Conservation (phyloP, 2,113 vertebrate species). For the Syngnathus floridae region DNA sequence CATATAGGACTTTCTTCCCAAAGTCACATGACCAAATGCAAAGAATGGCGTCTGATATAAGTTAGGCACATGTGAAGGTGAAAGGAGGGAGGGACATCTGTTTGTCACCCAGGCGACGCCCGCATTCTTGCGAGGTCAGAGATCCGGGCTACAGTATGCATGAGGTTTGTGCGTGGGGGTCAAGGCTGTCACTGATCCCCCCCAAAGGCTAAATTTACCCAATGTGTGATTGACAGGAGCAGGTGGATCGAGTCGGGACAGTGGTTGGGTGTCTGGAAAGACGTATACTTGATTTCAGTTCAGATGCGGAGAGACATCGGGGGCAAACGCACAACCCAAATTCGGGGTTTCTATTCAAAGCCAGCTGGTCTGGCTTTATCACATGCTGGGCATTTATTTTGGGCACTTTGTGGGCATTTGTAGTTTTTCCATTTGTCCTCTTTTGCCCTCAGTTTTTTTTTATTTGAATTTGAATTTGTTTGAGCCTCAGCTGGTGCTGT, state of each 20-base stretch:
- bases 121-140: slow-evolving; percentile 58
- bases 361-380: slow-evolving; percentile 99
- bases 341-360: slow-evolving; percentile 95
- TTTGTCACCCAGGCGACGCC: slow-evolving; percentile 72
- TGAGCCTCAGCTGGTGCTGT: slow-evolving; percentile 91
- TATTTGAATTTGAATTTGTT: slow-evolving; percentile 62
- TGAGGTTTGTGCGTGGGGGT: slow-evolving; percentile 37
- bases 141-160: slow-evolving; percentile 67
- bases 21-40: slow-evolving; percentile 1
- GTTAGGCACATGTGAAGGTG: slow-evolving; percentile 27
- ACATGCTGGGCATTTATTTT: slow-evolving; percentile 70
- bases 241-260: slow-evolving; percentile 75
- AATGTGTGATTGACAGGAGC: slow-evolving; percentile 78
- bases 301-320: slow-evolving; percentile 80
- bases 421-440: slow-evolving; percentile 31
- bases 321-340: slow-evolving; percentile 81
- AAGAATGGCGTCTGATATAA: slow-evolving; percentile 14
- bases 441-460: slow-evolving; percentile 56
- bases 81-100: slow-evolving; percentile 35
- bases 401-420: slow-evolving; percentile 27
- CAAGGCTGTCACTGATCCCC: slow-evolving; percentile 79
- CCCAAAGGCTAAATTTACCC: slow-evolving; percentile 92
- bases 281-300: slow-evolving; percentile 78
- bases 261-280: slow-evolving; percentile 62
- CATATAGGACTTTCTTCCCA: no score